Base-by-base conservation (phyloP, 1,140 invertebrate genomes). In the Diabrotica undecimpunctata region DNA sequence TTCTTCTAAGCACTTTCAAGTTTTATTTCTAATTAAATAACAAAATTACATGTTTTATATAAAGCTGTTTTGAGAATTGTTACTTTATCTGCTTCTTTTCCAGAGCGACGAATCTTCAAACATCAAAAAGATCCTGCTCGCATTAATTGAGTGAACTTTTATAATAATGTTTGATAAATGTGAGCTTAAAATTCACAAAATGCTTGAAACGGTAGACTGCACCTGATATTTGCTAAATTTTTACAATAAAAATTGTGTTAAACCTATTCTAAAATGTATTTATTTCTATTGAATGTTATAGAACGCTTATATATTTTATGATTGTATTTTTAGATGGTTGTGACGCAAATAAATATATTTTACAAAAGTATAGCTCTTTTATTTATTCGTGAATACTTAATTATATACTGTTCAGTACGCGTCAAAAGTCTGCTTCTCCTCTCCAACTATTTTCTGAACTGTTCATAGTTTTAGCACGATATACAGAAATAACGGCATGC, bases 101-200 rank as follows among this genome's bases (percentile, higher is more conserved):
- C 37, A 57, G 55, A 37, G n/a, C 10, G 55, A 57, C 37, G 36
- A 37, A 38, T 57, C 55, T 10, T 10, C 25, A 38, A 57, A 36
- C 55, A 11, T 37, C 55, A 57, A 12, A 37, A 57, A 8, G 35
- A 57, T 57, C 25, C 35, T 57, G 10, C 9, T 57, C 6, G 55
- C 55, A 2, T 38, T 57, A 57, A 12, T 57, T 57, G 55, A 37
- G 12, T 36, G 38, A 57, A 36, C n/a, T 46, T 46, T 46, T 10
- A 46, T 7, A 10, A 46, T 3, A 46, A 46, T 46, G 41, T 46
- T 25, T 46, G 41, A 46, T 46, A 46, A 46, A 46, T 10, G 41
- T 46, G 41, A 4, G 41, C 41, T 46, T 46, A 10, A 46, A 46
- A 46, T 2, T 46, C 41, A 46, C 41, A n/a, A 46, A 10, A 46